These are phyloP conservation scores for Toxostoma redivivum DNA, from an alignment of 2,113 vertebrate species.

Conservation along the genomic window DNA sequence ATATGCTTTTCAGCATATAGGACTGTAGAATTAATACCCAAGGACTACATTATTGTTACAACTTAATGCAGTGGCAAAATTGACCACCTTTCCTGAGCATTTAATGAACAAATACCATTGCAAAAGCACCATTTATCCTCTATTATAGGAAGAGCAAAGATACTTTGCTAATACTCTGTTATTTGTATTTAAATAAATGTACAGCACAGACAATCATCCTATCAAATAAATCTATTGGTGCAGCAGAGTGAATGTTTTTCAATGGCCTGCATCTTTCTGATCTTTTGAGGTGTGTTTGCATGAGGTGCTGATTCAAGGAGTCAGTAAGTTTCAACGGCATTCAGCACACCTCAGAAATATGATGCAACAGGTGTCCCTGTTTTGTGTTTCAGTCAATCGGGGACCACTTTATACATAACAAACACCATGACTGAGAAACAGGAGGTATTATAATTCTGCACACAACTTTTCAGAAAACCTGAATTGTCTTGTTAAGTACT, in stretches of 20 bases:
- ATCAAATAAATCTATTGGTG: neutral
- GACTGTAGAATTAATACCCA: constrained; percentile 28
- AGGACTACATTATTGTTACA: constrained; percentile 34
- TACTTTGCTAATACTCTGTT: neutral
- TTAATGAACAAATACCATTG: constrained; percentile 44
- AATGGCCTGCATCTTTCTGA: neutral
- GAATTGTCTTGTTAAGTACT: neutral
- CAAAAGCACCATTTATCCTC: constrained; percentile 36
- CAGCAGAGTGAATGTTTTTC: neutral
- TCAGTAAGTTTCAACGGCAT: neutral
- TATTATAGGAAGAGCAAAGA: constrained; percentile 35
- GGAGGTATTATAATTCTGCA: neutral
- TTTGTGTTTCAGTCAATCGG: neutral
- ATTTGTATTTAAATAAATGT: constrained; percentile 2
- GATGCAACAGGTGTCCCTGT: neutral
- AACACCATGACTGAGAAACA: neutral
- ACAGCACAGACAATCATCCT: neutral
- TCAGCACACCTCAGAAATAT: neutral
- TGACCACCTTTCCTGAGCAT: constrained; percentile 42
- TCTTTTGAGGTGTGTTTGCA: neutral
- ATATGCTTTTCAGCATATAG: neutral
- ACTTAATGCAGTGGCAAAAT: neutral
- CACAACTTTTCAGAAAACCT: neutral
- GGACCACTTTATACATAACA: neutral
- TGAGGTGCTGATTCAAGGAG: neutral